Evolutionary conservation across 2,888 invertebrate species (phyloP), one percentile per base, ranked within the genome.

Genomic region (Volucella bombylans): DNA sequence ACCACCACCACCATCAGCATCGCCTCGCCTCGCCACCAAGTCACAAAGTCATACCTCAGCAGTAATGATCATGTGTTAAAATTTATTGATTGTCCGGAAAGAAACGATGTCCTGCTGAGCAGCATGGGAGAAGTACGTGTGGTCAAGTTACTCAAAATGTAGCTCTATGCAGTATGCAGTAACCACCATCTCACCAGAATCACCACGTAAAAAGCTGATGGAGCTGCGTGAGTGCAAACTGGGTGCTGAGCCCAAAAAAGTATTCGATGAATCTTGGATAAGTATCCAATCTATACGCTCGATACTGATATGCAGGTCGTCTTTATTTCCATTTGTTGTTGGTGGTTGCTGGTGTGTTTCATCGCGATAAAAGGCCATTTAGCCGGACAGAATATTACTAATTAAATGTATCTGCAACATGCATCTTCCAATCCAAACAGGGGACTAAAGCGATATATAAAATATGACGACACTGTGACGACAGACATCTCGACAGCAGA

Each of bases 41-140:
- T 10, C 14, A 18, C 52, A 11, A 61, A 64, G 68, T 76, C 80
- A 80, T 80, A 76, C 76, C 47, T 68, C 85, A 80, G 85, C 85
- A 59, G 85, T 85, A 85, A 85, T 90, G 91, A 89, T 91, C 90
- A 91, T 91, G 91, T 91, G 91, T 91, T 91, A 89, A 91, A 91
- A 91, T 91, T 91, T 91, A 91, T 91, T 91, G 90, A 91, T 91
- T 91, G 90, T 90, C 89, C 87, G 87, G 88, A 85, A 87, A 87
- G 87, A 88, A 87, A 88, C 85, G 90, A 88, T 88, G 88, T 90
- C 91, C 91, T 89, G 91, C 91, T 91, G 91, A 77, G 89, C 87
- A 87, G 89, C 90, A 91, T 91, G 91, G 89, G 90, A 91, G 90
- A 90, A 90, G 88, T 90, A 90, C 89, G 91, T 91, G 91, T 90